Conservation (phyloP, 2,888 invertebrate genomes). For the Rutpela maculata region DNA sequence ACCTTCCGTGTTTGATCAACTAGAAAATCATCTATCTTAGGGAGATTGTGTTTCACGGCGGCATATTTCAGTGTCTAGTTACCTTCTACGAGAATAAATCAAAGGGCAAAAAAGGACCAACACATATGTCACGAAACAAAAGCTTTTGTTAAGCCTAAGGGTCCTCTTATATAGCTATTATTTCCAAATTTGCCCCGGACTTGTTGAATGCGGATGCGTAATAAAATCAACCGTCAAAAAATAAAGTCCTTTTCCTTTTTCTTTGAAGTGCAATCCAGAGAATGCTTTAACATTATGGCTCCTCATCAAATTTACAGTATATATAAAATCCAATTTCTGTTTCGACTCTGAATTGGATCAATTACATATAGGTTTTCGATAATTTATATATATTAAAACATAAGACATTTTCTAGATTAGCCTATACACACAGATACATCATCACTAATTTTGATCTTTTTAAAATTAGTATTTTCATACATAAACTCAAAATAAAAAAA, state of each 20-base stretch:
- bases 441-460: no score
- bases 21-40: constrained; percentile 57
- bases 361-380: no score
- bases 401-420: no score
- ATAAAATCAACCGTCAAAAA: constrained; percentile 27
- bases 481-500: no score
- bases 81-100: constrained; percentile 55
- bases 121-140: constrained; percentile 43
- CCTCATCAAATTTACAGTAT: not conserved
- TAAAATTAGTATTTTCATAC: no score
- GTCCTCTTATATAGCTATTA: constrained; percentile 43
- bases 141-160: constrained; percentile 41
- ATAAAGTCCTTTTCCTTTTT: not conserved
- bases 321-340: no score
- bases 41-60: constrained; percentile 55
- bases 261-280: constrained; percentile 16
- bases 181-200: constrained; percentile 44
- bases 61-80: constrained; percentile 55
- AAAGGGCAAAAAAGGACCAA: constrained; percentile 47
- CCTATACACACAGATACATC: no score
- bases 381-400: no score
- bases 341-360: no score
- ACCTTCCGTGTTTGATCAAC: constrained; percentile 39
- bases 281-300: not conserved
- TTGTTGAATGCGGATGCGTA: constrained; percentile 40